These are phyloP conservation scores for Brachyhypopomus occidentalis DNA, from an alignment of 2,113 vertebrate genomes.

Conservation along the genomic window DNA sequence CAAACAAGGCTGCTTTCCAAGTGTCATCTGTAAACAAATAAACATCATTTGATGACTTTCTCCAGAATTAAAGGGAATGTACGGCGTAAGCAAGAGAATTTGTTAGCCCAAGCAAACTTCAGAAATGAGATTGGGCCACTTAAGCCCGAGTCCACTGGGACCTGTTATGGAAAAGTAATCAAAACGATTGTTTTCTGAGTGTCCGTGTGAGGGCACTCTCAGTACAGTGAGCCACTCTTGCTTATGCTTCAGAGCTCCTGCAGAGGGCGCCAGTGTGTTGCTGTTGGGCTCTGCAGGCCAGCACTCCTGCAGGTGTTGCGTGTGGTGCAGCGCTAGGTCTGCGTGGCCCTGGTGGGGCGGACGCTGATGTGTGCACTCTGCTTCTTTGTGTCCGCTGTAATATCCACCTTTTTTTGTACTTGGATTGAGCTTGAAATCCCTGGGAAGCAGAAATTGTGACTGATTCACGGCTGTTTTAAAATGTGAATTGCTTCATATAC, in stretches of 20 bases:
- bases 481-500: not conserved
- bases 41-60: not conserved
- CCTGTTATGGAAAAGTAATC: too few relatives aligned
- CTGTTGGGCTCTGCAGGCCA: not conserved
- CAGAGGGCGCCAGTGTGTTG: conserved; percentile 6
- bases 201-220: conserved; percentile 1
- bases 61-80: not conserved
- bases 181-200: too few relatives aligned
- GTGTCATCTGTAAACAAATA: not conserved
- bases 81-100: too few relatives aligned
- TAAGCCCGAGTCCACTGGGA: too few relatives aligned
- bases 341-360: not conserved
- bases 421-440: not conserved
- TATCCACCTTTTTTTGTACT: not conserved
- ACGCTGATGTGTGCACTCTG: too few relatives aligned
- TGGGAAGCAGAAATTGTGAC: not conserved
- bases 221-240: not conserved
- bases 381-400: not conserved
- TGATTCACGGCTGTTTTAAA: not conserved
- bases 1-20: not conserved
- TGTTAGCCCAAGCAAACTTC: too few relatives aligned
- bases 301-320: not conserved
- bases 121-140: too few relatives aligned
- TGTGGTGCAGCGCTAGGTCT: too few relatives aligned
- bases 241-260: not conserved